Base-by-base conservation (phyloP, 2,888 invertebrate genomes). In the Caenorhabditis japonica region DNA sequence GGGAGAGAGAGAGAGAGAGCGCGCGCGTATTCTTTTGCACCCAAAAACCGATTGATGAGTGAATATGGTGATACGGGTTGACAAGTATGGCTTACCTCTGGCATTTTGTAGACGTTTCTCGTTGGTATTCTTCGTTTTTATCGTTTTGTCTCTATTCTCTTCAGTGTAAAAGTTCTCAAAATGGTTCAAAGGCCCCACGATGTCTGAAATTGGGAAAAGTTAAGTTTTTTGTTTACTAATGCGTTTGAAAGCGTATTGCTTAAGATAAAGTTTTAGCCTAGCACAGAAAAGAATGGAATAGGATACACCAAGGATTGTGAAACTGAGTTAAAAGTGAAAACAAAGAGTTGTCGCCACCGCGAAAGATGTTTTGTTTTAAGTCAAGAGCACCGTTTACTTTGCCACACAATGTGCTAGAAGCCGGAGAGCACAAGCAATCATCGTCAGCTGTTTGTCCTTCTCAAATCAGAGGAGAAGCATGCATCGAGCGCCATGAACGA, bases 391-490 rank as follows among this genome's bases (percentile, higher is more conserved):
- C 41, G 64, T 64, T 41, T 56, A 56, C 55, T 10, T 38, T 62
- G 53, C 21, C 36, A 53, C 33, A 51, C 60, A 61, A 61, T 52
- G 51, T 21, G 51, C 46, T 38, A 41, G 23, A 55, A 51, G 44
- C n/a, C 43, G 30, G 49, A 62, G 36, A 56, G 53, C 13, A 15
- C 55, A 51, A 43, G 51, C 59, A 69, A 60, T 60, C 60, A 59
- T 55, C 69, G 69, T 69, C 69, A 69, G 69, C 55, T 69, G 69
- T 69, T 69, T 53, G 25, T 46, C n/a, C n/a, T n/a, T n/a, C 46
- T 52, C 59, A 69, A 69, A 27, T 60, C 25, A n/a, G 30, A 62
- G 38, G 10, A 38, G 64, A 64, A 64, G 56, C 64, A 64, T 49
- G 49, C 34, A 47, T 38, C 47, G 49, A 58, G 36, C 44, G 19